Base-by-base conservation (phyloP, 2,797 vertebrate species). In the Thaleichthys pacificus region DNA sequence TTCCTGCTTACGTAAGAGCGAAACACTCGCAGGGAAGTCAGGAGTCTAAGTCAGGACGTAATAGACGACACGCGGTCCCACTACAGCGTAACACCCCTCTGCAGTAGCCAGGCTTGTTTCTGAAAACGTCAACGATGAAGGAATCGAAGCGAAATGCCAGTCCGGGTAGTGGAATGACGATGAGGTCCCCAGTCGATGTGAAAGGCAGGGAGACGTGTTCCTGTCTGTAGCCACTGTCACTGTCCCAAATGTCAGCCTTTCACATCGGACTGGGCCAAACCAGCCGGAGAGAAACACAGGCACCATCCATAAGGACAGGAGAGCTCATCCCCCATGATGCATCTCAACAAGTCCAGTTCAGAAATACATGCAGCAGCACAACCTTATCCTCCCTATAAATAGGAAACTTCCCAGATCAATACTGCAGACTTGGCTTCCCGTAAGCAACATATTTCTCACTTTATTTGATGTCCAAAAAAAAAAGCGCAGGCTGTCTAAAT, bases 401-500 rank as follows among this genome's bases (percentile, higher is more conserved):
- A 58, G 22, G 7, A 7, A 58, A 58, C 56, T 58, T 58, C 5
- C 22, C 14, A n/a, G 26, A 26, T 49, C 64, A 24, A 66, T 66
- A 66, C 42, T 26, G 22, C 64, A 47, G 12, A 47, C 22, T 47
- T 9, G 5, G 80, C 78, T 30, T 17, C 28, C 83, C 71, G 28
- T 71, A 74, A 82, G 76, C 75, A 69, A 71, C 79, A 78, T 66
- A 71, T 75, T 75, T 69, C 54, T 69, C n/a, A 21, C 28, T 69
- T 58, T 19, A 69, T 32, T 15, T 68, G 62, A 61, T 24, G 6
- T 62, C 6, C 68, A 38, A 68, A 35, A 68, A 67, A 77, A 76
- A 22, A 17, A 62, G 61, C 19, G 32, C 61, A 35, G 5, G 42
- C 26, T 47, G 42, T 19, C 15, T 63, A 78, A 77, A 76, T 82